phyloP scores from a whole-genome alignment of 2,888 invertebrate species.

The Alitta virens region DNA sequence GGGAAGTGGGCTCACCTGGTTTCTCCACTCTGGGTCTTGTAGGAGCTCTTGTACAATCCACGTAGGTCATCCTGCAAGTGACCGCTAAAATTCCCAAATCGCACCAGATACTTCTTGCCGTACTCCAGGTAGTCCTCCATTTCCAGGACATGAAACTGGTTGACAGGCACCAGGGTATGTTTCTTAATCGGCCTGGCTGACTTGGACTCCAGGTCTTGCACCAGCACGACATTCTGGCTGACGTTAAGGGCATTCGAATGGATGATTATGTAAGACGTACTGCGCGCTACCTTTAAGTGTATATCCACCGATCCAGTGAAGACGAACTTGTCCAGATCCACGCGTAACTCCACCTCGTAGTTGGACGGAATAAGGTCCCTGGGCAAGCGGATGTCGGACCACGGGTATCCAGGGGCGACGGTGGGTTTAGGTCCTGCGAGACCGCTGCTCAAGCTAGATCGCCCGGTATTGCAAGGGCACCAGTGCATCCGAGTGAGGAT shows the following conservation, averaged over 20 bases:
- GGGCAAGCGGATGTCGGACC: slow-evolving; percentile 30
- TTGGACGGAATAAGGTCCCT: slow-evolving; percentile 23
- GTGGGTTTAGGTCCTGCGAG: slow-evolving; percentile 15
- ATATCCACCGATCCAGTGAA: slow-evolving; percentile 30
- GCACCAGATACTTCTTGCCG: slow-evolving; percentile 18
- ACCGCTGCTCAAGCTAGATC: neutral
- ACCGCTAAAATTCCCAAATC: slow-evolving; percentile 24
- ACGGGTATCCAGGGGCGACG: slow-evolving; percentile 22
- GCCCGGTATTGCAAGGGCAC: neutral
- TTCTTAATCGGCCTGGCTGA: slow-evolving; percentile 1
- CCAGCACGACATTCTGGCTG: slow-evolving; percentile 10
- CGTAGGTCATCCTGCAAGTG: slow-evolving; percentile 26
- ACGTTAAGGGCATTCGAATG: slow-evolving; percentile 25
- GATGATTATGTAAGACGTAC: slow-evolving; percentile 25
- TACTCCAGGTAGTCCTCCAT: slow-evolving; percentile 15
- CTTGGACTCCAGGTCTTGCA: slow-evolving; percentile 5
- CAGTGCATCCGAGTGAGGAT: slow-evolving; percentile 12
- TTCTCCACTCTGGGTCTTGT: slow-evolving; percentile 25
- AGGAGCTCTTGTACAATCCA: slow-evolving; percentile 31
- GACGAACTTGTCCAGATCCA: slow-evolving; percentile 27
- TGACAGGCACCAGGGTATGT: slow-evolving; percentile 12
- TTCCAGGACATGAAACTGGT: slow-evolving; percentile 30
- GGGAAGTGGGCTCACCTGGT: slow-evolving; percentile 21
- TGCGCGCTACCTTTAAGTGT: slow-evolving; percentile 5
- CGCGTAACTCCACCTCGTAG: slow-evolving; percentile 24